These are phyloP conservation scores for Petroica traversi DNA, from an alignment of 2,113 vertebrate genomes.

Conservation along the genomic window DNA sequence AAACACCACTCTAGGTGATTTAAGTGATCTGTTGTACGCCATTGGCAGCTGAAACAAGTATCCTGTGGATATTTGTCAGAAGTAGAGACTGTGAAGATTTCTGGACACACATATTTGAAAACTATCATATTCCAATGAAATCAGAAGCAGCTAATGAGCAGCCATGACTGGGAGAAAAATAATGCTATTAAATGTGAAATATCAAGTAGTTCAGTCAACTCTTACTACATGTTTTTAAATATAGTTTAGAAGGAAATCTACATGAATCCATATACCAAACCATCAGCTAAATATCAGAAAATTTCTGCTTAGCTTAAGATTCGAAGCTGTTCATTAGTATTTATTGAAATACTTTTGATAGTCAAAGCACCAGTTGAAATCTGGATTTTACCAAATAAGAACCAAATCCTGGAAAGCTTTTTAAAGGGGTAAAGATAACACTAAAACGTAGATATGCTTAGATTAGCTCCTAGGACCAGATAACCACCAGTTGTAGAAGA, in stretches of 20 bases:
- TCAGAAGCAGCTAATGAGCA: not conserved
- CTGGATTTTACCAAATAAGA: not conserved
- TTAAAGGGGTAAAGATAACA: not conserved
- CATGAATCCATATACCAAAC: not conserved
- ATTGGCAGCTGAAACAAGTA: not conserved
- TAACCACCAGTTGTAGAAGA: not conserved
- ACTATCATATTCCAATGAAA: not conserved
- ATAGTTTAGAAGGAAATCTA: not conserved
- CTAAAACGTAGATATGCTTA: not conserved
- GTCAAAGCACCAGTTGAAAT: not conserved
- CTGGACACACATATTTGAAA: not conserved
- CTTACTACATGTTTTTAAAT: not conserved
- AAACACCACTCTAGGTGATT: not conserved
- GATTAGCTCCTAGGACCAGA: not conserved
- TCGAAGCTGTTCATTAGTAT: not conserved
- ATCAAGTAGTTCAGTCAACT: accelerated
- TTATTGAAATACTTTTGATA: not conserved
- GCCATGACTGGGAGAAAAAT: not conserved
- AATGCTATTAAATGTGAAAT: not conserved
- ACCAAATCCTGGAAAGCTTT: not conserved
- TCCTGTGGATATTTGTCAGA: not conserved
- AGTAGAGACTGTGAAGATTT: not conserved
- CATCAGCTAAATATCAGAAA: not conserved
- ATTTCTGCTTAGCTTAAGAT: not conserved
- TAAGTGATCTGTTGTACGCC: not conserved